A percentile compares a stretch with the other conserved stretches of the same genome.
Conservation (phyloP, 2,797 vertebrate genomes). For the Neostethus bicornis region DNA sequence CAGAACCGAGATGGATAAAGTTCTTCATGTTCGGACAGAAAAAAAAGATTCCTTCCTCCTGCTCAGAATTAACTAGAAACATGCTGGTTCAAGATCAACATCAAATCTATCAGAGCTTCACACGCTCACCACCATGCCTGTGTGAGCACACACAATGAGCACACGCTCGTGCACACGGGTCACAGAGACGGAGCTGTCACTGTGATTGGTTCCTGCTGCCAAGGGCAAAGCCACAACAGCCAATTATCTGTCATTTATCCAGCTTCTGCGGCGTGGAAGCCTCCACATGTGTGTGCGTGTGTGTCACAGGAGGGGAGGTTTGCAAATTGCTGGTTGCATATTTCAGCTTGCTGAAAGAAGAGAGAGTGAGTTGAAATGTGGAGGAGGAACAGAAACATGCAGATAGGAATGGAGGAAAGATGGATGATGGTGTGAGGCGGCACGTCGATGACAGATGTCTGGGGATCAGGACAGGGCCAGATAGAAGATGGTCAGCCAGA, state of each 20-base stretch:
- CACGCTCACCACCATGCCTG: conserved; percentile 15
- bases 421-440: conserved; percentile 60
- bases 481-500: conserved; percentile 30
- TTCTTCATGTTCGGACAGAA: not conserved
- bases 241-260: conserved; percentile 81
- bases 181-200: conserved; percentile 73
- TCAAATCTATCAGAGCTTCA: conserved; percentile 42
- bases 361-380: conserved; percentile 44
- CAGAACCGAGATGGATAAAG: not conserved
- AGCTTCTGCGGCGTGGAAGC: conserved; percentile 65
- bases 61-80: no score
- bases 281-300: conserved; percentile 20
- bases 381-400: conserved; percentile 46
- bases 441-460: conserved; percentile 62
- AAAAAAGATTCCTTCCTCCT: conserved; percentile 2
- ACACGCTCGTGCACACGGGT: conserved; percentile 41
- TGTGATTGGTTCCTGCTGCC: conserved; percentile 74
- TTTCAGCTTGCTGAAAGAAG: conserved; percentile 54
- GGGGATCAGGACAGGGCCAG: conserved; percentile 45
- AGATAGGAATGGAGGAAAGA: conserved; percentile 50
- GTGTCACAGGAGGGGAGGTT: conserved; percentile 59
- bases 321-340: conserved; percentile 72
- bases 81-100: no score
- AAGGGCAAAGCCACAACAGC: conserved; percentile 71
- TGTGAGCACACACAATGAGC: conserved; percentile 14